A percentile compares a stretch with the other conserved stretches of the same genome.
phyloP scores from a whole-genome alignment of 2,888 invertebrate species.

The Hirtodrosophila trivittata region DNA sequence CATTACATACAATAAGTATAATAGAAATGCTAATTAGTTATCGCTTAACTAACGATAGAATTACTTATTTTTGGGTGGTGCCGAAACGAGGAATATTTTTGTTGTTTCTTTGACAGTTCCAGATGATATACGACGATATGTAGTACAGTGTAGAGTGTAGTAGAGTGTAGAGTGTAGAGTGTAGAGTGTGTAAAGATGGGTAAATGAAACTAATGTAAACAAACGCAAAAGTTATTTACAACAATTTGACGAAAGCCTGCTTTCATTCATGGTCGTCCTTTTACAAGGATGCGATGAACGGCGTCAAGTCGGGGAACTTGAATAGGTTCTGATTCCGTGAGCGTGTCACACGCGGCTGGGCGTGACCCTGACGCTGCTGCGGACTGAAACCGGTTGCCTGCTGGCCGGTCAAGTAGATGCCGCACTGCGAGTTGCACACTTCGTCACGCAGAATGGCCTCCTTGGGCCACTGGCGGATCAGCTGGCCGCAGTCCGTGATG shows the following conservation, averaged over 20 bases:
- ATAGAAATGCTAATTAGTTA: slow-evolving; percentile 66
- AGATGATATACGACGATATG: too few relatives aligned
- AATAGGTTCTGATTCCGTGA: slow-evolving; percentile 85
- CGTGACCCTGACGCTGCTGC: slow-evolving; percentile 80
- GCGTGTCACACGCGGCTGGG: slow-evolving; percentile 81
- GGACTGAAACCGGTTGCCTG: slow-evolving; percentile 77
- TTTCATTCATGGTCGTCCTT: slow-evolving; percentile 30
- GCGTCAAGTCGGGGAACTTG: slow-evolving; percentile 91
- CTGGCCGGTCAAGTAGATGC: slow-evolving; percentile 86
- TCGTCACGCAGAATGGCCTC: slow-evolving; percentile 93
- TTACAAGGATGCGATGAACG: slow-evolving; percentile 83
- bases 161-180: too few relatives aligned
- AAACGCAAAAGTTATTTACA: slow-evolving; percentile 62
- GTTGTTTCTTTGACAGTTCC: background rate
- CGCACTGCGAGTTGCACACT: slow-evolving; percentile 95
- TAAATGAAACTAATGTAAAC: slow-evolving; percentile 54
- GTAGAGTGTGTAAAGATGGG: slow-evolving; percentile 4
- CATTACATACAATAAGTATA: slow-evolving; percentile 46
- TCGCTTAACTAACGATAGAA: slow-evolving; percentile 58
- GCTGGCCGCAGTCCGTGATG: slow-evolving; percentile 93
- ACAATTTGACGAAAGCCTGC: slow-evolving; percentile 54
- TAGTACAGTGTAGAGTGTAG: too few relatives aligned
- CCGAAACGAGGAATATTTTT: slow-evolving; percentile 39
- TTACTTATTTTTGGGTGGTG: slow-evolving; percentile 44
- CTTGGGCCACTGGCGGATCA: slow-evolving; percentile 92